Base-by-base conservation (phyloP, 2,888 invertebrate genomes). In the Cryptops parisi region DNA sequence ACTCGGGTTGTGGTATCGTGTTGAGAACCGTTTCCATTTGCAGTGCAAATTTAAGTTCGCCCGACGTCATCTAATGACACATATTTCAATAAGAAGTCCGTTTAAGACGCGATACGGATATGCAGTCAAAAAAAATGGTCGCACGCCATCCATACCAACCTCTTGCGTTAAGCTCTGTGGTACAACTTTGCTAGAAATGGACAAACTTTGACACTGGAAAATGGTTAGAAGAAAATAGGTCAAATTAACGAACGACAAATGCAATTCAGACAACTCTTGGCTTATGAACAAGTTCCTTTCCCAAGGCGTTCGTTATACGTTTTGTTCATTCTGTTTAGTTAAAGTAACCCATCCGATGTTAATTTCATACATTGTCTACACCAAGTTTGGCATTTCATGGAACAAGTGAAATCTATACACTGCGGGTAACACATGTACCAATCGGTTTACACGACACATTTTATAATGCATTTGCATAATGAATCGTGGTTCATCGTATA, bases 11-110 rank as follows among this genome's bases (percentile, higher is more conserved):
- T 0, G 96, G 93, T 63, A 99, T 94, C 49, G 87, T 83, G 68
- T 97, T 98, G 49, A 98, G 74, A 2, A 94, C 94, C 1, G 91
- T 87, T 72, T 98, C 98, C 0, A 98, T 96, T 53, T 91, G 90
- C 17, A 98, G 74, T 0, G 98, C 97, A 71, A 98, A 98, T 72
- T 98, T 98, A 62, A 97, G 72, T 72, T 98, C 98, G 41, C 94
- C 94, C 0, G 94, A 80, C 1, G 98, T 98, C 98, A 98, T 98
- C 79, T 78, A 62, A 40, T 61, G 60, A n/a, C n/a, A n/a, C n/a
- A n/a, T n/a, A n/a, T n/a, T n/a, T n/a, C n/a, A n/a, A n/a, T n/a
- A n/a, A n/a, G n/a, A n/a, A n/a, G n/a, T n/a, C n/a, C n/a, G n/a
- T n/a, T n/a, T n/a, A n/a, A n/a, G 33, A 33, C 33, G 33, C 15